These are phyloP conservation scores for Synergus japonicus DNA, from an alignment of 2,888 invertebrate genomes.

Conservation along the genomic window DNA sequence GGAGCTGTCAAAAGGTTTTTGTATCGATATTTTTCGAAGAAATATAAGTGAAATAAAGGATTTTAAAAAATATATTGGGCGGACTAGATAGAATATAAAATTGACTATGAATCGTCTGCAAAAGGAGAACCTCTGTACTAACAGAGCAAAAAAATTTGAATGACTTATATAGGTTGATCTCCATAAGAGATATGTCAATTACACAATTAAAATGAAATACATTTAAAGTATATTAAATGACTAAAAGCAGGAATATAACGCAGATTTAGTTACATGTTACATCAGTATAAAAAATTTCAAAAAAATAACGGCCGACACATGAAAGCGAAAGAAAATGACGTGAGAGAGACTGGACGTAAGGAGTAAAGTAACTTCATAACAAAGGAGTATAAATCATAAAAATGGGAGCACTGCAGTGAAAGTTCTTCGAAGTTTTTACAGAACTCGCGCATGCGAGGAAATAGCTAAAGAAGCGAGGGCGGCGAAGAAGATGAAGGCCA, in stretches of 20 bases:
- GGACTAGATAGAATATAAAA: no score
- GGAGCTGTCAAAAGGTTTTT: not conserved
- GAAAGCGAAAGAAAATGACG: not conserved
- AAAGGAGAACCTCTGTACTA: no score
- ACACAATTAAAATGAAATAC: no score
- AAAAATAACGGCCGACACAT: not conserved
- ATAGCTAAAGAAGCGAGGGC: not conserved
- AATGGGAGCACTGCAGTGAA: constrained; percentile 30
- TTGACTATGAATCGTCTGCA: no score
- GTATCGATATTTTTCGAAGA: not conserved
- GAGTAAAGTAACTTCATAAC: not conserved
- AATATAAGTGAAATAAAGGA: not conserved
- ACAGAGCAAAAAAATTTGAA: no score
- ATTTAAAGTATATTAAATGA: no score
- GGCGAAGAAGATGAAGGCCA: constrained; percentile 23
- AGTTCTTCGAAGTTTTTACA: constrained; percentile 25
- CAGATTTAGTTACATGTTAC: no score
- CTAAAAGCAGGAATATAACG: no score
- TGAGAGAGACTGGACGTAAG: not conserved
- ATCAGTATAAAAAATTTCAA: no score
- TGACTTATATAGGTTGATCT: no score
- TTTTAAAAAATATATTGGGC: not conserved
- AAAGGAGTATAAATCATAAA: constrained; percentile 34
- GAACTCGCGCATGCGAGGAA: not conserved
- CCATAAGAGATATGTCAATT: no score